Evolutionary conservation across 1,140 invertebrate species (phyloP), one percentile per base, ranked within the genome.

Genomic region (Zaprionus nigranus): DNA sequence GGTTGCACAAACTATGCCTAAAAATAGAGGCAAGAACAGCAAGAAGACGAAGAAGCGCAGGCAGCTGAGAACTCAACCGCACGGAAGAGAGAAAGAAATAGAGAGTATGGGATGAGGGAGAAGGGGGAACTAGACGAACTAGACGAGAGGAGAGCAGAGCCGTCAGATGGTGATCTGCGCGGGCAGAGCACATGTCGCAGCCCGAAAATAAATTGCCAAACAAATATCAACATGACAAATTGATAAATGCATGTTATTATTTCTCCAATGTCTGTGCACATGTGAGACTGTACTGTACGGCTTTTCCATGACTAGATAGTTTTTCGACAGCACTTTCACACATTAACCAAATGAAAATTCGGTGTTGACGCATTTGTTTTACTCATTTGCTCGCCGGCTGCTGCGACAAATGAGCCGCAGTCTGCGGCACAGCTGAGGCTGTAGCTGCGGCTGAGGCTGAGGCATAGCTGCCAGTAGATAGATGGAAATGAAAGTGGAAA

Each of bases 181-280:
- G 54, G 63, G 53, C 49, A 60, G 66, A 38, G 70, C 70, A 73
- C 72, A 69, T 73, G 73, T 72, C 61, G 66, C 84, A 88, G 71
- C 75, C 81, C 81, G 87, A 70, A 86, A 88, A 90, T 90, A 91
- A 90, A 90, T 90, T 90, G 85, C 85, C 86, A 90, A 91, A 91
- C 86, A 90, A 90, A 90, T 90, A 90, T 90, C 86, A 90, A 90
- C 86, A 90, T 90, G 86, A 90, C 86, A 90, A 90, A 90, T 90
- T 90, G 86, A 91, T 91, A 87, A 90, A 90, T 90, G 82, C 82
- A 81, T 90, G 87, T 90, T 91, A 91, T 90, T 90, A 90, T 91
- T 87, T 68, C 79, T 77, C 68, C 82, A 75, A 60, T 84, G 74
- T 6, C 40, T 46, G 40, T 17, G 17, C 57, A 36, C 13, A 22